Base-by-base conservation (phyloP, 2,113 vertebrate genomes). In the Chitala chitala region DNA sequence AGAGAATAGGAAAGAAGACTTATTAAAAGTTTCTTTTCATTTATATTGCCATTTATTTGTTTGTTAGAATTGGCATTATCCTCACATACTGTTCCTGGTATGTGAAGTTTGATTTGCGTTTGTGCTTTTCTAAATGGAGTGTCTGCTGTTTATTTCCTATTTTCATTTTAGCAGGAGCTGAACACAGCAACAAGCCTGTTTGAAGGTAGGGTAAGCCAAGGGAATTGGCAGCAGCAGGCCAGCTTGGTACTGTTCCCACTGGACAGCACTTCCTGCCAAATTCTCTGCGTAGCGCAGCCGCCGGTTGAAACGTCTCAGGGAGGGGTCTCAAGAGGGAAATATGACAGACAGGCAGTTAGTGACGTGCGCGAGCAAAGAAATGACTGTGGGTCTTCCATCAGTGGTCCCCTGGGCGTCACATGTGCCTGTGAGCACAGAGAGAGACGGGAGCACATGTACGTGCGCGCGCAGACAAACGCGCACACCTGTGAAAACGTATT, bases 211-310 rank as follows among this genome's bases (percentile, higher is more conserved):
- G 38, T n/a, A 5, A 8, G 31, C 6, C 5, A 20, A 20, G 15
- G 59, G 59, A 9, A 12, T 5, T 38, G 33, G 9, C 31, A 36
- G 15, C n/a, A n/a, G n/a, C n/a, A n/a, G 15, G 20, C 3, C 59
- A 63, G 31, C 59, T 63, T 61, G 58, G 31, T 6, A 8, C 33
- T 38, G 59, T 29, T 20, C 59, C 59, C 38, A 15, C 31, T 38
- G 59, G 33, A 63, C 9, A 29, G 59, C n/a, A 15, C 59, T 63
- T 38, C 59, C 59, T 38, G 59, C 59, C 59, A 61, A 61, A 17
- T 8, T 38, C 13, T 63, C 59, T 63, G 15, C 38, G 33, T 33
- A 1, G 1, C 4, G 38, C 17, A 33, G 59, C 33, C 2, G 38
- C 4, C 31, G 59, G 59, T 15, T 38, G 17, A 63, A 38, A 8